Conservation (phyloP, 2,797 vertebrate species). For the Steatocranus sp. region DNA sequence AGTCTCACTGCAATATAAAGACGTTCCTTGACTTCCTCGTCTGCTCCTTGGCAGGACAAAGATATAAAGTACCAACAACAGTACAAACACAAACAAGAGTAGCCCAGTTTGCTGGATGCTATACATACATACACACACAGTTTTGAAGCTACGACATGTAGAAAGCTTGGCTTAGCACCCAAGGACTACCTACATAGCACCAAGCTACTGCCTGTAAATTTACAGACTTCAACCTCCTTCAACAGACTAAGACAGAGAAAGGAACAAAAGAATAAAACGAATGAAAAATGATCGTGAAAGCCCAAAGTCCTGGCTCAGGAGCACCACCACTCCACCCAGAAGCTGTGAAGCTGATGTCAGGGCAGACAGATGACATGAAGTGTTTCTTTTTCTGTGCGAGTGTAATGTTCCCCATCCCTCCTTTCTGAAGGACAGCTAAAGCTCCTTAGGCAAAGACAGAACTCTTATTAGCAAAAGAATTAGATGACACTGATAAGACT, state of each 20-base stretch:
- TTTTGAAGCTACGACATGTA: not conserved
- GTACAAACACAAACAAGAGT: not conserved
- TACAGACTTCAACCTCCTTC: not conserved
- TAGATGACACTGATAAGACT: constrained; percentile 53
- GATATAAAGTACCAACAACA: not conserved
- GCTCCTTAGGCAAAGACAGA: constrained; percentile 36
- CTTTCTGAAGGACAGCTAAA: constrained; percentile 19
- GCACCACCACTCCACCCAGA: not conserved
- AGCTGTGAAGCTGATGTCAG: not conserved
- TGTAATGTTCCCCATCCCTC: not conserved
- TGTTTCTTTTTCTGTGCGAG: not conserved
- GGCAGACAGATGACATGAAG: not conserved
- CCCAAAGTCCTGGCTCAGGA: not conserved
- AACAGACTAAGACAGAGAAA: not conserved
- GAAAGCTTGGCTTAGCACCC: not conserved
- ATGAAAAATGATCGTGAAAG: not conserved
- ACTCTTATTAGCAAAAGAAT: constrained; percentile 32
- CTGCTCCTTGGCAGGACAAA: not conserved
- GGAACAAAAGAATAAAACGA: not conserved
- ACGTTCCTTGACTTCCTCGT: not conserved
- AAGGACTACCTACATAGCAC: not conserved
- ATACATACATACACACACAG: fast-evolving
- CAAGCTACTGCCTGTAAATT: not conserved
- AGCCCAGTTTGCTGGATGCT: not conserved
- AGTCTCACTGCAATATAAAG: not conserved